Evolutionary conservation across 2,113 vertebrate species (phyloP).

Genomic region (Orthonyx spaldingii): DNA sequence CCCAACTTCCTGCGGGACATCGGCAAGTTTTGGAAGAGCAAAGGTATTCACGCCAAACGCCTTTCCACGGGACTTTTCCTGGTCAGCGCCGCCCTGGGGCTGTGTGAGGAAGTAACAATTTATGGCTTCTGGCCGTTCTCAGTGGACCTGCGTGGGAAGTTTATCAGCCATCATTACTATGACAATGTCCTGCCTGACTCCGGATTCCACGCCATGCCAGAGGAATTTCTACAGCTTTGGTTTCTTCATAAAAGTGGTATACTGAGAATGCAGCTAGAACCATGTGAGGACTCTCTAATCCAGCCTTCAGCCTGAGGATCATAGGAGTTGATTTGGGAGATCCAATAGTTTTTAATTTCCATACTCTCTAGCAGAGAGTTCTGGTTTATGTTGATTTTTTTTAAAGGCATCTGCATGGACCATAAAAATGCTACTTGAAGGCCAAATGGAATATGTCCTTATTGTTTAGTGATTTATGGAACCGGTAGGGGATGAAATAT

Average conservation of each 20-base stretch:
- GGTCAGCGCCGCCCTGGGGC: conserved; percentile 87
- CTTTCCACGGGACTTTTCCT: conserved; percentile 94
- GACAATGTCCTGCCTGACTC: conserved; percentile 89
- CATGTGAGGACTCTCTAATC: conserved; percentile 61
- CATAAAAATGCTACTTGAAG: conserved; percentile 7
- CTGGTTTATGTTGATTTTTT: background rate
- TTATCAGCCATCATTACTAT: conserved; percentile 95
- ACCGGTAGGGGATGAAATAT: background rate
- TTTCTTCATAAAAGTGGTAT: conserved; percentile 89
- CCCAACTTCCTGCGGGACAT: conserved; percentile 88
- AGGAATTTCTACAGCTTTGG: conserved; percentile 97
- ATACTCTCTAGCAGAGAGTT: background rate
- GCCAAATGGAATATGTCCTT: background rate
- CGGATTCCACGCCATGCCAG: conserved; percentile 94
- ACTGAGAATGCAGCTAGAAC: conserved; percentile 82
- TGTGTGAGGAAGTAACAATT: conserved; percentile 90
- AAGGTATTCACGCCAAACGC: conserved; percentile 86
- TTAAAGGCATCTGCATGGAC: conserved; percentile 39
- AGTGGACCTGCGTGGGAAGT: conserved; percentile 75
- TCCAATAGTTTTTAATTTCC: conserved; percentile 37
- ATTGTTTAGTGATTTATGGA: background rate
- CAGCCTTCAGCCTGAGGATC: conserved; percentile 40
- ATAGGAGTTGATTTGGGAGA: background rate
- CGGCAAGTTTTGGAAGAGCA: conserved; percentile 90
- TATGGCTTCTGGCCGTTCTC: conserved; percentile 98